These are phyloP conservation scores for Nycticebus coucang DNA, from an alignment of 2,113 vertebrate species.

Conservation along the genomic window DNA sequence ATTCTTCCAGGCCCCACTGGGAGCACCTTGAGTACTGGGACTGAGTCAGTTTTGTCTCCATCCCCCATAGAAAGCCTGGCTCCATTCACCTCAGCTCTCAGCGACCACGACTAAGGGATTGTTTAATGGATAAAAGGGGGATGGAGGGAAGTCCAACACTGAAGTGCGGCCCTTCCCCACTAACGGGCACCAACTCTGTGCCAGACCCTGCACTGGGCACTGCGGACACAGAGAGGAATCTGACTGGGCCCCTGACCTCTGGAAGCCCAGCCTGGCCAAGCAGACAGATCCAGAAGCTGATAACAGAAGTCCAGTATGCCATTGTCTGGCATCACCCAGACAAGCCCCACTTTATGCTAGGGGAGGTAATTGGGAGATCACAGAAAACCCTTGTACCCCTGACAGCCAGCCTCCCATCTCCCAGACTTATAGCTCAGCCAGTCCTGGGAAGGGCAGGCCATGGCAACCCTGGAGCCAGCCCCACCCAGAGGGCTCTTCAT, in stretches of 20 bases:
- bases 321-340: neutral
- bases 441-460: neutral
- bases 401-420: neutral
- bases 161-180: neutral
- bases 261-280: neutral
- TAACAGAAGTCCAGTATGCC: neutral
- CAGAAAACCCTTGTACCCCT: neutral
- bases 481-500: neutral
- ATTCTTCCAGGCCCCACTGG: neutral
- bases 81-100: neutral
- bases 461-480: neutral
- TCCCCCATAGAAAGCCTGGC: neutral
- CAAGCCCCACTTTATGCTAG: neutral
- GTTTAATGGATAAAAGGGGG: neutral
- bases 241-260: neutral
- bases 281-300: constrained; percentile 34
- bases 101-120: neutral
- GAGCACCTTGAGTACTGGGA: neutral
- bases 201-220: neutral
- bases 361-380: neutral
- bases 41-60: neutral
- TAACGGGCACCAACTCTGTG: neutral
- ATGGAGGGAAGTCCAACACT: neutral
- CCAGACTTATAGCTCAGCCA: neutral
- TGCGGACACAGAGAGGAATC: neutral